phyloP scores from a whole-genome alignment of 2,797 vertebrate species.

The Phrynocephalus vlangalii region DNA sequence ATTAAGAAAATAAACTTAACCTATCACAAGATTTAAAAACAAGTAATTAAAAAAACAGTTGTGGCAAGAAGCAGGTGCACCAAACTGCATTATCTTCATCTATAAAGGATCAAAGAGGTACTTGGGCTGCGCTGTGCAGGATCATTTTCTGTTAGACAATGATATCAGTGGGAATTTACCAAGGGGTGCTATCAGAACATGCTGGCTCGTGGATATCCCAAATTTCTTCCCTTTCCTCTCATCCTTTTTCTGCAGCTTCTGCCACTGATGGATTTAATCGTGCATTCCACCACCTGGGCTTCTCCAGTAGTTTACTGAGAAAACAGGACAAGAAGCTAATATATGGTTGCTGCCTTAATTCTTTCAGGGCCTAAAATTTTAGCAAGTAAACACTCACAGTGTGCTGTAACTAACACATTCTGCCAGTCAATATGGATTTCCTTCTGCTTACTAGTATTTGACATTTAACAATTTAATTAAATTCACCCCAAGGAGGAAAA shows the following conservation, averaged over 20 bases:
- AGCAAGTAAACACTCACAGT: conserved; percentile 41
- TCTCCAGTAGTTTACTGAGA: conserved; percentile 41
- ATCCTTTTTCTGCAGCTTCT: conserved; percentile 32
- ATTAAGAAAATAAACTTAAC: too few species aligned
- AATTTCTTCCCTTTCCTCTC: conserved; percentile 22
- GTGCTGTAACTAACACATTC: conserved; percentile 49
- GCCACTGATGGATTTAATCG: conserved; percentile 33
- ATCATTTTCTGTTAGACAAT: conserved; percentile 16
- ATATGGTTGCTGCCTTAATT: conserved; percentile 18
- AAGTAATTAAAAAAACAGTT: background rate
- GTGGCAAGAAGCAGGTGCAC: background rate
- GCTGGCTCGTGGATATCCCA: background rate
- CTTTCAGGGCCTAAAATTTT: conserved; percentile 26
- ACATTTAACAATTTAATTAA: conserved; percentile 58
- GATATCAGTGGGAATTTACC: background rate
- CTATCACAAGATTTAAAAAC: too few species aligned
- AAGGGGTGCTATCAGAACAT: background rate
- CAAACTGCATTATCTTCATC: background rate
- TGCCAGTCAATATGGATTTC: conserved; percentile 3
- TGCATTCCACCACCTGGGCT: conserved; percentile 38
- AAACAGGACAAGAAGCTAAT: conserved; percentile 35
- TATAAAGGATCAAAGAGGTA: background rate
- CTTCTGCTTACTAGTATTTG: conserved; percentile 52
- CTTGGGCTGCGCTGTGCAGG: background rate
- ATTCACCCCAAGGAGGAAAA: conserved; percentile 45